phyloP scores from a whole-genome alignment of 2,888 invertebrate genomes.

The Strigamia transsilvanica region DNA sequence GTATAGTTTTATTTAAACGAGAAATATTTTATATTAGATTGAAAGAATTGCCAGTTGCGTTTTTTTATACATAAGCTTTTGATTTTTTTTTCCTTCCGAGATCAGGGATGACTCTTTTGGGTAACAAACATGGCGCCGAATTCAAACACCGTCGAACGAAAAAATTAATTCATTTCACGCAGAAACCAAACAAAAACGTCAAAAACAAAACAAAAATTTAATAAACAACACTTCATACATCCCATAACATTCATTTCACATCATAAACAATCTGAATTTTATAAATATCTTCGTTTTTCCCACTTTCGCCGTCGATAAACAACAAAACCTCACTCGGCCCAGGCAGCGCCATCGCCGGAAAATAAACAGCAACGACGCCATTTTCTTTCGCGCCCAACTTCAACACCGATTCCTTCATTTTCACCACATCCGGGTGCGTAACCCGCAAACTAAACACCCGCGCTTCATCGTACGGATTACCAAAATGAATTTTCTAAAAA shows the following conservation, averaged over 20 bases:
- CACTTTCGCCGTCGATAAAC: neutral
- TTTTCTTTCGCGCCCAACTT: neutral
- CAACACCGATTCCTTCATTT: neutral
- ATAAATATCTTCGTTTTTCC: constrained; percentile 22
- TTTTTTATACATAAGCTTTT: too few species aligned
- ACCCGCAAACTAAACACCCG: neutral
- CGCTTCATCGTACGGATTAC: neutral
- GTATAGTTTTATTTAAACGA: too few species aligned
- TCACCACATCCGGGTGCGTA: neutral
- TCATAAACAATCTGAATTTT: neutral
- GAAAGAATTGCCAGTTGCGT: too few species aligned
- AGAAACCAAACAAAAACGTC: too few species aligned
- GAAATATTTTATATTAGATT: too few species aligned
- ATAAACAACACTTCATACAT: too few species aligned
- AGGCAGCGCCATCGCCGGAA: neutral
- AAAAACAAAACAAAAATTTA: too few species aligned
- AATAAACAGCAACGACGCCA: neutral
- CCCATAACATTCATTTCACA: neutral
- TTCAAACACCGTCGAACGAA: too few species aligned
- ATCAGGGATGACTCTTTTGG: too few species aligned
- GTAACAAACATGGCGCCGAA: too few species aligned
- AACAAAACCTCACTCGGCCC: neutral
- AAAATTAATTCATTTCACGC: too few species aligned
- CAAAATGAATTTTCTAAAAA: neutral
- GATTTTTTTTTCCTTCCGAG: too few species aligned